Evolutionary conservation across 2,113 vertebrate species (phyloP).

Genomic region (Platanista minor): DNA sequence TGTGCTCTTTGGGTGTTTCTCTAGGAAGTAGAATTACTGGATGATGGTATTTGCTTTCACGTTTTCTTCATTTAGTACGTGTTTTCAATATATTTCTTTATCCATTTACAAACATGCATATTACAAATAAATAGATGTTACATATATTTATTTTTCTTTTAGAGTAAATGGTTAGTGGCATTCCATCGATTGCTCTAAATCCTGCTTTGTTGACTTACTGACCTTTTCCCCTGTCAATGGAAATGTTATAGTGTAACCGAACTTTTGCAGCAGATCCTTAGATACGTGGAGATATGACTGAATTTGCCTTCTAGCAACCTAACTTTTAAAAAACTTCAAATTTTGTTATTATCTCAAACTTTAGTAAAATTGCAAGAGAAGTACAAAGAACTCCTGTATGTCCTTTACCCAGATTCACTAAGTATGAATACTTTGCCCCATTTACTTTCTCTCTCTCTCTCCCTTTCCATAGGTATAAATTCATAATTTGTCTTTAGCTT

Average conservation of each 20-base stretch:
- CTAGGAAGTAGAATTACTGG: not conserved
- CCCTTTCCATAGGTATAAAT: not conserved
- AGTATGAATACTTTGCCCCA: not conserved
- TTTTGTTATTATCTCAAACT: not conserved
- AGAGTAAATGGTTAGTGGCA: not conserved
- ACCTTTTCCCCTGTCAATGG: not conserved
- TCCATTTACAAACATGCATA: not conserved
- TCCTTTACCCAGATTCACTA: not conserved
- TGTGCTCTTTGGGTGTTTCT: not conserved
- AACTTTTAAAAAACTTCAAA: not conserved
- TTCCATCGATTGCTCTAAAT: not conserved
- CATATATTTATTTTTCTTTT: not conserved
- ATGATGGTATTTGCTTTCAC: not conserved
- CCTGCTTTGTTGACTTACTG: not conserved
- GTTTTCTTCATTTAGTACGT: not conserved
- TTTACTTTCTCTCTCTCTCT: not conserved
- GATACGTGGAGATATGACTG: not conserved
- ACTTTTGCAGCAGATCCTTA: not conserved
- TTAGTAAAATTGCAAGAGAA: not conserved
- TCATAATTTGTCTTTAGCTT: not conserved
- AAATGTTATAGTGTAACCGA: not conserved
- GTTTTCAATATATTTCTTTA: not conserved
- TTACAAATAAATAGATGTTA: not conserved
- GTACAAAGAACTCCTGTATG: not conserved
- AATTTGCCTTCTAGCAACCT: not conserved